Evolutionary conservation across 2,888 invertebrate species (phyloP).

Genomic region (Harmothoe impar): DNA sequence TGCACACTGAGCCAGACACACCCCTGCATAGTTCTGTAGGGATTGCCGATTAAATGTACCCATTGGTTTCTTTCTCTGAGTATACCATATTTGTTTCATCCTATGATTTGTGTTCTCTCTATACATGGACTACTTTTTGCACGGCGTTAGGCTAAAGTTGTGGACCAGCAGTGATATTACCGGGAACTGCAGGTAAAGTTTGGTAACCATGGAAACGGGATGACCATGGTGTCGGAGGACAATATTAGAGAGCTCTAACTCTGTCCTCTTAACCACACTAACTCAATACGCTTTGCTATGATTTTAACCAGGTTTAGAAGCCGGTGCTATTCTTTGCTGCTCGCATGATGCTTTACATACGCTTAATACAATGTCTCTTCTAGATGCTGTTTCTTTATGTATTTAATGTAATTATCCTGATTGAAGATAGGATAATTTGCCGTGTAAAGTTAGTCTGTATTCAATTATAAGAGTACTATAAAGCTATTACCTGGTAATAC

Average conservation of each 20-base stretch:
- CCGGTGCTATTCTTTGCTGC: neutral
- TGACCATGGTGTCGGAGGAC: neutral
- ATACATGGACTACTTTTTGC: slow-evolving; percentile 40
- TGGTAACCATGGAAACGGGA: slow-evolving; percentile 36
- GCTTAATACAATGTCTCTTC: neutral
- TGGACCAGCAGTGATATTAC: slow-evolving; percentile 45
- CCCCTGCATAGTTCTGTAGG: no score
- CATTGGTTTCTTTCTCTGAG: neutral
- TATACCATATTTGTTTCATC: slow-evolving; percentile 15
- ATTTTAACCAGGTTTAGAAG: neutral
- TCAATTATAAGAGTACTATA: no score
- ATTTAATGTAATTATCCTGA: no score
- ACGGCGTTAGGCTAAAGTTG: slow-evolving; percentile 43
- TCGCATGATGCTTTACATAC: slow-evolving; percentile 22
- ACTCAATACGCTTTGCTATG: neutral
- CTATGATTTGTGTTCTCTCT: slow-evolving; percentile 36
- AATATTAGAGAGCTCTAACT: neutral
- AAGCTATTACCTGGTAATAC: no score
- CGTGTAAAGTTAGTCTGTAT: no score
- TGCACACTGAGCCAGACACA: no score
- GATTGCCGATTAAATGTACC: no score
- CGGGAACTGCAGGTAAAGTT: slow-evolving; percentile 56
- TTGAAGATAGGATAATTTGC: no score
- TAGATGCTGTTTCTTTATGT: neutral
- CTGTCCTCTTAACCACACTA: slow-evolving; percentile 2